Percentiles rank a stretch among this genome's conserved stretches.
Evolutionary conservation across 2,797 vertebrate species (phyloP).

Genomic region (Enteromius paludinosus): DNA sequence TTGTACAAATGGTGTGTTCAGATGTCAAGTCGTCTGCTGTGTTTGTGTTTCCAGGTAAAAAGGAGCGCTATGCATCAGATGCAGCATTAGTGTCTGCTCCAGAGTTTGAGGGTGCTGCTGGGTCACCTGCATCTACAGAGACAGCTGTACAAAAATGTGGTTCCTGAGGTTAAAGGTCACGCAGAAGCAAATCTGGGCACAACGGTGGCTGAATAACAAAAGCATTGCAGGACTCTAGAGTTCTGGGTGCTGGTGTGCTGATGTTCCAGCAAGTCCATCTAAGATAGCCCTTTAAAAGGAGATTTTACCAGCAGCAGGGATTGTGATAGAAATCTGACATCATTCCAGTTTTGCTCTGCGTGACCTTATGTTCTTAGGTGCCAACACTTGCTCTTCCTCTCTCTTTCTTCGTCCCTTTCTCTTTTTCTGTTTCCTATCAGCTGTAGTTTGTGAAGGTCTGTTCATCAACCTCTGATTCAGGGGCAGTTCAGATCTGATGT

Average conservation of each 20-base stretch:
- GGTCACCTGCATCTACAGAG: conserved; percentile 30
- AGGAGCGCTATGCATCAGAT: background rate
- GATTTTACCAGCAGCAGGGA: background rate
- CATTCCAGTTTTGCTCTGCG: conserved; percentile 41
- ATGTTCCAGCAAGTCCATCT: background rate
- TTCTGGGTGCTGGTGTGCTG: background rate
- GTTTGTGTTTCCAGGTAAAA: conserved; percentile 60
- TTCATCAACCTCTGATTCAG: conserved; percentile 75
- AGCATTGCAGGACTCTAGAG: background rate
- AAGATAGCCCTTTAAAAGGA: background rate
- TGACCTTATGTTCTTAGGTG: conserved; percentile 29
- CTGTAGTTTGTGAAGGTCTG: conserved; percentile 74
- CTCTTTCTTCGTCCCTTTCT: conserved; percentile 24
- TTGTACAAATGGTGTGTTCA: background rate
- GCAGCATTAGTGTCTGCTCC: conserved; percentile 37
- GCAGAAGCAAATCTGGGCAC: conserved; percentile 54
- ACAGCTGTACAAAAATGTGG: conserved; percentile 63
- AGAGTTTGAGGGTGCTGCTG: conserved; percentile 52
- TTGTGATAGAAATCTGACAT: background rate
- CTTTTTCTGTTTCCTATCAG: conserved; percentile 20
- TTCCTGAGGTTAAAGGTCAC: conserved; percentile 71
- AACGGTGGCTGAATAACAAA: background rate
- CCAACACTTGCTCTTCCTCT: conserved; percentile 1
- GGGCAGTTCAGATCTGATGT: conserved; percentile 74
- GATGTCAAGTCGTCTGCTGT: background rate